Conservation (phyloP, 2,797 vertebrate genomes). For the Helarctos malayanus region DNA sequence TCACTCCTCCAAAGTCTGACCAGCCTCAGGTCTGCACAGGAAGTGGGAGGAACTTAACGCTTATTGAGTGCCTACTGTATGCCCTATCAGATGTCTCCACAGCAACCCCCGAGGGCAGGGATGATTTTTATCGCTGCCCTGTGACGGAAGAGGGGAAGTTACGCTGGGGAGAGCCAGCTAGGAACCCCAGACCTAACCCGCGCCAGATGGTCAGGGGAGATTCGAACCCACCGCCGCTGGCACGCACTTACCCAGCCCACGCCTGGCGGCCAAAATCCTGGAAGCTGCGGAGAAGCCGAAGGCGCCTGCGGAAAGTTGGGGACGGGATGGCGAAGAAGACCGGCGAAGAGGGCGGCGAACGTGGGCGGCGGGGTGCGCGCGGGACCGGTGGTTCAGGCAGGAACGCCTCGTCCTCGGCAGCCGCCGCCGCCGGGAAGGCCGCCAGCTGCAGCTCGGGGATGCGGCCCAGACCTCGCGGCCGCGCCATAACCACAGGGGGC, state of each 20-base stretch:
- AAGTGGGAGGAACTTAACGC: conserved; percentile 25
- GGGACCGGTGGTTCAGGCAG: conserved; percentile 61
- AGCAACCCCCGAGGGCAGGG: conserved; percentile 41
- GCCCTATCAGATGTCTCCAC: conserved; percentile 68
- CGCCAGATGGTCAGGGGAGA: background rate
- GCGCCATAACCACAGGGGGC: conserved; percentile 71
- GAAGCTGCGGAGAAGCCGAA: conserved; percentile 76
- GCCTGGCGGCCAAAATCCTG: conserved; percentile 76
- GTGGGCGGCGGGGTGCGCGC: background rate
- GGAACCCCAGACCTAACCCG: background rate
- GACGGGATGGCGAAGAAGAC: conserved; percentile 79
- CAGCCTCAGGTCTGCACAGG: conserved; percentile 55
- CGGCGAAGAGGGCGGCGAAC: conserved; percentile 76
- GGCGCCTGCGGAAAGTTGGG: conserved; percentile 78
- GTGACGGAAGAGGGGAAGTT: background rate
- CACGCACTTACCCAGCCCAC: conserved; percentile 78
- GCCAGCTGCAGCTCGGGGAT: conserved; percentile 71
- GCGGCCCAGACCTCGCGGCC: conserved; percentile 65
- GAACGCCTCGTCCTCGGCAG: conserved; percentile 84
- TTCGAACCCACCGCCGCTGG: background rate
- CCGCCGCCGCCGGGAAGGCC: conserved; percentile 44
- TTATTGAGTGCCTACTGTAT: conserved; percentile 75
- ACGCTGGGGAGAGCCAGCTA: background rate
- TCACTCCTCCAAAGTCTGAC: background rate
- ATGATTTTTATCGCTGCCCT: conserved; percentile 59